Conservation (phyloP, 1,140 invertebrate genomes). For the Sminthurinus signatus region DNA sequence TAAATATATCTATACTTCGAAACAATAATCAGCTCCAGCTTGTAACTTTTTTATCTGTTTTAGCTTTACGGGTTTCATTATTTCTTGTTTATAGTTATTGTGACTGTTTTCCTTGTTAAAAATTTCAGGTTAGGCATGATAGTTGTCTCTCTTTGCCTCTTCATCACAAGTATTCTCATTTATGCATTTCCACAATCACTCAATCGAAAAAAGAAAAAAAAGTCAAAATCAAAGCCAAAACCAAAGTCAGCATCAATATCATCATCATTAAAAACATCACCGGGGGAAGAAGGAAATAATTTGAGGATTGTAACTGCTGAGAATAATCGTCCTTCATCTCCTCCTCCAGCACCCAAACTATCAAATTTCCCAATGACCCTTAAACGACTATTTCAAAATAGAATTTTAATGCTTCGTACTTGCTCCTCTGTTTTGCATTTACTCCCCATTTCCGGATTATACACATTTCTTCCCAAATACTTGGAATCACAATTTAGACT, state of each 20-base stretch:
- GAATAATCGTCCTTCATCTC: background rate
- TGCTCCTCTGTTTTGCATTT: conserved; percentile 82
- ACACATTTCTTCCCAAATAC: conserved; percentile 90
- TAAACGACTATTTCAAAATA: conserved; percentile 74
- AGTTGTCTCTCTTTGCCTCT: conserved; percentile 67
- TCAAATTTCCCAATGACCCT: conserved; percentile 74
- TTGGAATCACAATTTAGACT: conserved; percentile 84
- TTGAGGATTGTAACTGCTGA: too few relatives aligned
- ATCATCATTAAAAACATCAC: too few relatives aligned
- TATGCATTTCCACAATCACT: conserved; percentile 75
- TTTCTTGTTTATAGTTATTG: too few relatives aligned
- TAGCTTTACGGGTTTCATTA: too few relatives aligned
- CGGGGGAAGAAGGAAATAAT: too few relatives aligned
- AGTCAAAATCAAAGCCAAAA: background rate
- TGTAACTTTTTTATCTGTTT: conserved; percentile 69
- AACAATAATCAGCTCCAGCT: conserved; percentile 64
- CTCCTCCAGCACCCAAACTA: conserved; percentile 5
- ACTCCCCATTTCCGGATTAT: conserved; percentile 80
- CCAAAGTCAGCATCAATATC: background rate
- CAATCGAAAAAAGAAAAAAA: conserved; percentile 42
- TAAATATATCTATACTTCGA: too few relatives aligned
- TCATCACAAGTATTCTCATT: conserved; percentile 74
- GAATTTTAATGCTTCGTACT: conserved; percentile 82
- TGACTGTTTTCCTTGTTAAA: too few relatives aligned
- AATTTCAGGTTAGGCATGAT: conserved; percentile 60